Evolutionary conservation across 1,140 invertebrate genomes (phyloP), one percentile per base, ranked within the genome.

Genomic region (Drosophila tristis): DNA sequence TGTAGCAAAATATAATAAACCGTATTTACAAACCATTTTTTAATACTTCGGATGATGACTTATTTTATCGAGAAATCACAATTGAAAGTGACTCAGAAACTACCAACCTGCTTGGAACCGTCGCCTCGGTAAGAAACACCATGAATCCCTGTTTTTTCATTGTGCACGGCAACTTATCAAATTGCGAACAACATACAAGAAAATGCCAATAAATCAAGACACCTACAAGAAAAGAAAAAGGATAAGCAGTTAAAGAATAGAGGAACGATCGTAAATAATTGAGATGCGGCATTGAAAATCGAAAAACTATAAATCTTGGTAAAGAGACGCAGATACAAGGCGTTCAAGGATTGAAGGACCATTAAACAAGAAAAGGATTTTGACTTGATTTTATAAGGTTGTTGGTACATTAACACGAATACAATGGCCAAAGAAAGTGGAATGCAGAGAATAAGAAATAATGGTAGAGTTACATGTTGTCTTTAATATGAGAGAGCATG

Each of bases 151-250:
- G 11, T 13, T 11, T 35, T n/a, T 31, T 45, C 58, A 15, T 59
- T 51, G 16, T 35, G 16, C n/a, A 13, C 4, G 3, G 1, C 8
- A 50, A 31, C 57, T 51, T 29, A 59, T 31, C 16, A 4, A 44
- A 45, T 31, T 63, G 51, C 16, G 16, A 62, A n/a, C 50, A 62
- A 43, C 15, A 39, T 29, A 15, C 23, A 13, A 31, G 13, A 58
- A 62, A 61, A 50, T 15, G 16, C 9, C 35, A 45, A 64, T 66
- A 66, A 66, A 66, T 66, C 59, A 64, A 66, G 1, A 29, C 26
- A 31, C 26, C 26, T 64, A 25, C 8, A 48, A 48, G 44, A 58
- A 48, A 48, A 16, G 11, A 66, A 63, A 53, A 63, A 45, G 61
- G 61, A 15, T 47, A 60, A 16, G 26, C 26, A 50, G 16, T 6